Conservation (phyloP, 2,888 invertebrate species). For the Himalopsyche anomala region DNA sequence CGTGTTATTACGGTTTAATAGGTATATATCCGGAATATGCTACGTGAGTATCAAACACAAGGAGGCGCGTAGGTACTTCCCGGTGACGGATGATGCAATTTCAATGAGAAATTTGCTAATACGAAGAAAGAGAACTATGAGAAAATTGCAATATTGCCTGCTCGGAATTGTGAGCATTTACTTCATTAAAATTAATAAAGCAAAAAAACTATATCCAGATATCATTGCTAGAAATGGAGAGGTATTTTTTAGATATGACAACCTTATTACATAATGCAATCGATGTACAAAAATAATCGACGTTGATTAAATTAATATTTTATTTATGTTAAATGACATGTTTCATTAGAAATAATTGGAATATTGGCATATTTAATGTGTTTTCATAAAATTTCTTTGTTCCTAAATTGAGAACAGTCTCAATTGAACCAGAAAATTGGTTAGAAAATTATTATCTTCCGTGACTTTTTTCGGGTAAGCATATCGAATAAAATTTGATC, state of each 20-base stretch:
- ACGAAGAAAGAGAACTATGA: constrained; percentile 48
- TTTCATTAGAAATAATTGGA: too few relatives aligned
- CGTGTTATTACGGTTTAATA: neutral
- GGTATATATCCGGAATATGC: neutral
- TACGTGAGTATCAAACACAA: neutral
- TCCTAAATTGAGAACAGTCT: neutral
- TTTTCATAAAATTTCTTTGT: neutral
- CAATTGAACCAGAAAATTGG: constrained; percentile 3
- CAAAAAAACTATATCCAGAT: neutral
- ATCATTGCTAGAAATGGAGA: neutral
- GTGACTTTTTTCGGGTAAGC: neutral
- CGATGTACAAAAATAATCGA: too few relatives aligned
- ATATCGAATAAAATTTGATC: neutral
- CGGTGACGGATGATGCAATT: constrained; percentile 56
- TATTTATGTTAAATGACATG: too few relatives aligned
- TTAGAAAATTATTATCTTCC: constrained; percentile 16
- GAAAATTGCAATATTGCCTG: constrained; percentile 46
- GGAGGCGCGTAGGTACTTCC: constrained; percentile 23
- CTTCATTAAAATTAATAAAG: neutral
- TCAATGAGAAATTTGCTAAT: constrained; percentile 58
- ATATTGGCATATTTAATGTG: neutral
- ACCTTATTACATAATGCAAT: too few relatives aligned
- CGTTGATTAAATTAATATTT: too few relatives aligned
- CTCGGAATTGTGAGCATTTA: neutral
- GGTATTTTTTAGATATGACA: neutral